Base-by-base conservation (phyloP, 2,113 vertebrate genomes). In the Herpetotheres cachinnans region DNA sequence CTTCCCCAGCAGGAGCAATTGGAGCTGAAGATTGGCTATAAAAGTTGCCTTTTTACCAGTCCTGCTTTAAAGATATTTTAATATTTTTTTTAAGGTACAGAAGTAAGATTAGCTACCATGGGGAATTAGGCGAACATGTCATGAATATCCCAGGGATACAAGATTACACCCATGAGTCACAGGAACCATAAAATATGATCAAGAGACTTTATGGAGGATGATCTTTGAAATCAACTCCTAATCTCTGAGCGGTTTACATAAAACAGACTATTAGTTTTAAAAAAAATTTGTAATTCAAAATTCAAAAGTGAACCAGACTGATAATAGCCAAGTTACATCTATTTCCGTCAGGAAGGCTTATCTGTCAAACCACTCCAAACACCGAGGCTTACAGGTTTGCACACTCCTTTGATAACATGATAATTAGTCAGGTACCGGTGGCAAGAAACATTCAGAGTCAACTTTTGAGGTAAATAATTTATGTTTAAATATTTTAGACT, bases 1-100 rank as follows among this genome's bases (percentile, higher is more conserved):
- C 84, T 97, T 96, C 95, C 95, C 80, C 96, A 96, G 97, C 95
- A 98, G 96, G 97, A 96, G 86, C 90, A 93, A 96, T 61, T 94
- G 95, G 96, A 95, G 92, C 54, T 84, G 54, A 90, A 94, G 95
- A 94, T 79, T 77, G 85, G 74, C 82, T 77, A 79, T 82, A 87
- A 65, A 93, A 96, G 88, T 96, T 95, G 89, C 84, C 69, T 96
- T 91, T 94, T 89, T 87, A 94, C 83, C 90, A 97, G 95, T 55
- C n/a, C 44, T 50, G 74, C 80, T 97, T 96, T 96, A 96, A 96
- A 96, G 67, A 71, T 80, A 85, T 72, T 93, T 82, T 52, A 80
- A 69, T 90, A 2, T 79, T 78, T 82, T 81, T 92, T 89, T 95
- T 81, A 85, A 89, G 86, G 62, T 85, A 92, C 63, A 92, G 80